Conservation (phyloP, 2,888 invertebrate genomes). For the Limenitis camilla region DNA sequence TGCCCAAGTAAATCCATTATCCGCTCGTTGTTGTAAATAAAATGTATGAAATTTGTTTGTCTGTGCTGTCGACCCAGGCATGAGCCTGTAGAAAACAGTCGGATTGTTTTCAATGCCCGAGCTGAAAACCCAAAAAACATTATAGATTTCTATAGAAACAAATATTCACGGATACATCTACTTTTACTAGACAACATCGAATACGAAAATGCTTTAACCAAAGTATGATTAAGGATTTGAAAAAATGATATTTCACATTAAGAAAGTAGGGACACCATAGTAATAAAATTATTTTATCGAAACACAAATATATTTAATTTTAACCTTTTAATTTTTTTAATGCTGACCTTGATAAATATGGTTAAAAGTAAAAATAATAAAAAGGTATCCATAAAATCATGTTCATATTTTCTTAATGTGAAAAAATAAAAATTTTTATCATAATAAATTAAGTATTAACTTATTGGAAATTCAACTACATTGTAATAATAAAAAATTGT, state of each 20-base stretch:
- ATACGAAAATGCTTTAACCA: conserved; percentile 21
- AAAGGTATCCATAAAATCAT: too few species aligned
- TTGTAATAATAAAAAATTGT: too few species aligned
- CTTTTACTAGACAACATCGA: conserved; percentile 46
- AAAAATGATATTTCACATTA: background rate
- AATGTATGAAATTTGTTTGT: conserved; percentile 97
- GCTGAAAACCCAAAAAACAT: conserved; percentile 72
- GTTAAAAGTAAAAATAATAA: too few species aligned
- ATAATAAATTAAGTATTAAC: too few species aligned
- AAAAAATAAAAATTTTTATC: too few species aligned
- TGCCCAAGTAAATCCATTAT: conserved; percentile 95
- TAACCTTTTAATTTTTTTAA: too few species aligned
- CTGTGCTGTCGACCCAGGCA: conserved; percentile 96
- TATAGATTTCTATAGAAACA: conserved; percentile 27
- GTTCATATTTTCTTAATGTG: too few species aligned
- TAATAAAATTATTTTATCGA: too few species aligned
- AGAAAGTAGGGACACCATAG: background rate
- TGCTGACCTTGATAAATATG: too few species aligned
- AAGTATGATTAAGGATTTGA: conserved; percentile 8
- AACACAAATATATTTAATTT: too few species aligned
- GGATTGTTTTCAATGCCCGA: conserved; percentile 97
- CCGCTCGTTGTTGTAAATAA: conserved; percentile 94
- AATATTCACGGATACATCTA: conserved; percentile 30
- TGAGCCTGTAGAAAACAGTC: conserved; percentile 94
- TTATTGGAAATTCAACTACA: too few species aligned